Evolutionary conservation across 2,888 invertebrate genomes (phyloP), one percentile per base, ranked within the genome.

Genomic region (Camptogramma bilineatum): DNA sequence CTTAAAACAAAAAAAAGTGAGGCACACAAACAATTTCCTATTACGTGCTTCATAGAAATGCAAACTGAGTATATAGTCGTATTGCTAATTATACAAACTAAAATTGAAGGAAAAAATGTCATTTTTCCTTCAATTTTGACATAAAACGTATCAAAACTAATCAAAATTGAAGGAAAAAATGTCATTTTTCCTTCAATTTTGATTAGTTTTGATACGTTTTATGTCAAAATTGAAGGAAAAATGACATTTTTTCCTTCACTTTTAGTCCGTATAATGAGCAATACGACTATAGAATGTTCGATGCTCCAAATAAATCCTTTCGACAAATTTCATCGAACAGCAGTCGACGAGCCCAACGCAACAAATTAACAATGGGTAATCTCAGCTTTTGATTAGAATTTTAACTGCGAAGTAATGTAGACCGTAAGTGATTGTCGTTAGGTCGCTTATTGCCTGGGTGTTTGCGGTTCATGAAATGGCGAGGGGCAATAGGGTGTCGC

Each of bases 361-460:
- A 64, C 63, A 70, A 72, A 71, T 71, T 73, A 71, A 69, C 66
- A 63, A 31, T 52, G 57, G 51, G 61, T 67, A 64, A 71, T 69
- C 69, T 68, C 55, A 31, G 63, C 57, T 58, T 63, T 69, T 66
- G 69, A 68, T 66, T 64, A 61, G 59, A 56, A 48, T 47, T 58
- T 59, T 16, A 39, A 56, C 17, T 46, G 52, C 34, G 9, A 62
- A 56, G 52, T 56, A 63, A 69, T 65, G 17, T 65, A 47, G 13
- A 28, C 68, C 58, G 34, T 68, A 54, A 48, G n/a, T 1, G 31
- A 28, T 34, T 53, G 63, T 10, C 18, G 17, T 60, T 64, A 66
- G 64, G 64, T 64, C 28, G 61, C 56, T 65, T 67, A 53, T 68
- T 48, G 62, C 21, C 9, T 54, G 53, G 19, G 42, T 46, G 7